A percentile compares a stretch with the other conserved stretches of the same genome.
phyloP scores from a whole-genome alignment of 2,888 invertebrate genomes.

The Cryptocheilus praepositus region DNA sequence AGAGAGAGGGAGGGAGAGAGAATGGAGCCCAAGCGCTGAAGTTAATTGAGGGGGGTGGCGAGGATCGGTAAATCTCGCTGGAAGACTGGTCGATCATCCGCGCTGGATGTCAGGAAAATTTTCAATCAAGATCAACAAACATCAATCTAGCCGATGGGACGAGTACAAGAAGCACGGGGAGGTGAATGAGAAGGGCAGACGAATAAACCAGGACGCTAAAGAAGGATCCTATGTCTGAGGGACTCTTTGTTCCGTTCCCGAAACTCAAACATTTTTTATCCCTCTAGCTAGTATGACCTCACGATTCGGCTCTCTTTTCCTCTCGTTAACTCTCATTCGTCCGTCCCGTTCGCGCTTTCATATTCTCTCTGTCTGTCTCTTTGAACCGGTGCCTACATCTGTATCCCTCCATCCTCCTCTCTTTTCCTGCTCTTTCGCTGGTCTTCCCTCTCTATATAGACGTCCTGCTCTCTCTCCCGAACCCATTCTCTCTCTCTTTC shows the following conservation, averaged over 20 bases:
- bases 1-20: constrained; percentile 12
- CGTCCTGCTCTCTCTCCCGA: not conserved
- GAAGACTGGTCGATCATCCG: not conserved
- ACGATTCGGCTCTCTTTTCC: constrained; percentile 48
- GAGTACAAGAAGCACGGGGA: not conserved
- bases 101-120: not conserved
- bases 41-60: too few relatives aligned
- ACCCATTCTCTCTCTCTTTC: constrained; percentile 10
- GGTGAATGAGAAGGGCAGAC: constrained; percentile 13
- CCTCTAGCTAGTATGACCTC: constrained; percentile 36
- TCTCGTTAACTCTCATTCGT: constrained; percentile 38
- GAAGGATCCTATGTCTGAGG: constrained; percentile 31
- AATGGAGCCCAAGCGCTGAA: constrained; percentile 1
- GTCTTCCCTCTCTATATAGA: constrained; percentile 11
- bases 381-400: not conserved
- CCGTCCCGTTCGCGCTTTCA: constrained; percentile 18
- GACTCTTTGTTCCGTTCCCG: constrained; percentile 61
- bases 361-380: constrained; percentile 9
- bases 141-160: constrained; percentile 4
- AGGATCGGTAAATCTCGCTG: constrained; percentile 34
- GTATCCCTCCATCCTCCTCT: constrained; percentile 12
- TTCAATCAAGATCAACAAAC: too few relatives aligned
- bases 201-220: constrained; percentile 40
- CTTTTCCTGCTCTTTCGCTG: constrained; percentile 19
- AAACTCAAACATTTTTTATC: constrained; percentile 62